A percentile compares a stretch with the other conserved stretches of the same genome.
Conservation (phyloP, 2,888 invertebrate genomes). For the Exephanes ischioxanthus region DNA sequence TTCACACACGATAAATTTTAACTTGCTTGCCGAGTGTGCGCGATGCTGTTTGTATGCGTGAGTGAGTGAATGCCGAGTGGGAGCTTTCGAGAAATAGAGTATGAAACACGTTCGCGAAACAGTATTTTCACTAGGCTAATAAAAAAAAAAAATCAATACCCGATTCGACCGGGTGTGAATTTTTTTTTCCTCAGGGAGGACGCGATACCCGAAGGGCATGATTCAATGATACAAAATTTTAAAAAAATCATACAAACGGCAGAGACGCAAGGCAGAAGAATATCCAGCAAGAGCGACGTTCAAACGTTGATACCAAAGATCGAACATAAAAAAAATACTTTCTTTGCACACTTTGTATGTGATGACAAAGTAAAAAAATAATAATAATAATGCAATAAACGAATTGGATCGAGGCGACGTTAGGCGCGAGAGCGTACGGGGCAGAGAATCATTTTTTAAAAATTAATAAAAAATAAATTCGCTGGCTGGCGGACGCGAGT, state of each 20-base stretch:
- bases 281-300: conserved; percentile 7
- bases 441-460: conserved; percentile 46
- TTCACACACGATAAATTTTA: conserved; percentile 41
- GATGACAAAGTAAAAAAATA: background rate
- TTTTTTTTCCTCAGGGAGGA: background rate
- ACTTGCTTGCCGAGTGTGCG: conserved; percentile 55
- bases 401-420: conserved; percentile 40
- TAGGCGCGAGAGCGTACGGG: conserved; percentile 32
- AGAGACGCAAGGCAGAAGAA: background rate
- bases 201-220: background rate
- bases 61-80: conserved; percentile 39
- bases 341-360: too few relatives aligned
- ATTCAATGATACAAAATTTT: background rate
- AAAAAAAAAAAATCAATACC: conserved; percentile 13
- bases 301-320: conserved; percentile 61
- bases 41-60: conserved; percentile 34
- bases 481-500: conserved; percentile 17
- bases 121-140: conserved; percentile 60
- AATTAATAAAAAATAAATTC: background rate
- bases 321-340: conserved; percentile 18
- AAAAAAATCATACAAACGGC: too few relatives aligned
- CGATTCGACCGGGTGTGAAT: background rate
- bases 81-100: conserved; percentile 1
- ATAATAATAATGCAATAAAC: conserved; percentile 9
- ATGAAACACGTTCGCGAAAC: conserved; percentile 42